Conservation (phyloP, 1,140 invertebrate genomes). For the Octopus bimaculoides region DNA sequence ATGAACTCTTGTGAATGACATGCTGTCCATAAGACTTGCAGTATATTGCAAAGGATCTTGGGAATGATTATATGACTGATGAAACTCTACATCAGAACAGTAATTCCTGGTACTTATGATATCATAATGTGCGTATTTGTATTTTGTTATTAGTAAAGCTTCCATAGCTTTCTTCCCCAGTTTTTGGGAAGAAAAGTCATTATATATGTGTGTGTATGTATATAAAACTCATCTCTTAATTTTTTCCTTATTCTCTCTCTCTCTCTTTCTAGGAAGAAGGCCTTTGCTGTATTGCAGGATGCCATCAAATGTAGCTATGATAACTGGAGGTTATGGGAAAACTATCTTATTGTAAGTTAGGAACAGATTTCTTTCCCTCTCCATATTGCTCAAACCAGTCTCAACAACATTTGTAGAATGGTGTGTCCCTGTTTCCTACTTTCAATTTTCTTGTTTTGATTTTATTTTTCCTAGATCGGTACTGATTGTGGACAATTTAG, state of each 20-base stretch:
- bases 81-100: too few species aligned
- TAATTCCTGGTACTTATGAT: too few species aligned
- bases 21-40: too few species aligned
- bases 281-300: conserved; percentile 70
- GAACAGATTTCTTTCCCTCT: neutral
- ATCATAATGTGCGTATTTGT: too few species aligned
- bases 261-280: conserved; percentile 60
- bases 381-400: neutral
- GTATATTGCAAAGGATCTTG: too few species aligned
- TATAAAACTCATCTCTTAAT: too few species aligned
- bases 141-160: too few species aligned
- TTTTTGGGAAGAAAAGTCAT: too few species aligned
- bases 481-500: conserved; percentile 58
- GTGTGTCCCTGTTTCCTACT: neutral
- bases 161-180: too few species aligned
- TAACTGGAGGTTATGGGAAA: conserved; percentile 97
- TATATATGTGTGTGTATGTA: too few species aligned
- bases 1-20: too few species aligned
- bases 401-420: neutral
- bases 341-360: conserved; percentile 59
- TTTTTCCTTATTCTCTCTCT: neutral
- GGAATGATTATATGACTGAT: too few species aligned
- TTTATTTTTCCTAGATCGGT: conserved; percentile 38
- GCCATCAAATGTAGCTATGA: conserved; percentile 91
- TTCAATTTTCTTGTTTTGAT: neutral